These are phyloP conservation scores for Brotula barbata DNA, from an alignment of 2,797 vertebrate species.

Conservation along the genomic window DNA sequence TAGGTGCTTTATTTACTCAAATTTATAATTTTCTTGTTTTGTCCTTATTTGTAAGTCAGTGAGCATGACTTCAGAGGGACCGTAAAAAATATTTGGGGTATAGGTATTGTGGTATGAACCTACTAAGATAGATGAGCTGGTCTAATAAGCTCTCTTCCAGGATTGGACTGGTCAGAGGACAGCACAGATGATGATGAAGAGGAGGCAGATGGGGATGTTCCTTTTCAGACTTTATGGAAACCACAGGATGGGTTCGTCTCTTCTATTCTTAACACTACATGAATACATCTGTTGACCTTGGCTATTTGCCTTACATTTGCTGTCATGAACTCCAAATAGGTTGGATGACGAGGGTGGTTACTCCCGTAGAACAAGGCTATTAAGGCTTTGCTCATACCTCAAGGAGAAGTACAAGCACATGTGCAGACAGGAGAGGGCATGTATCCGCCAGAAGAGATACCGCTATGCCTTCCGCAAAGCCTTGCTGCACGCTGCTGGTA, in stretches of 20 bases:
- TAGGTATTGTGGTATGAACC: constrained; percentile 4
- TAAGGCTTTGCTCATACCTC: constrained; percentile 96
- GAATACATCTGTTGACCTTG: neutral
- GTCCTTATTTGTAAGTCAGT: neutral
- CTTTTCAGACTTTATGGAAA: constrained; percentile 87
- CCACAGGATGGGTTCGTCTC: constrained; percentile 80
- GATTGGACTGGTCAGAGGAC: constrained; percentile 99
- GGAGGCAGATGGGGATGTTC: constrained; percentile 83
- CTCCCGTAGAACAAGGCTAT: constrained; percentile 89
- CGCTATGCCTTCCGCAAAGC: constrained; percentile 92
- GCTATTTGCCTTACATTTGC: neutral
- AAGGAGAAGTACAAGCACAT: constrained; percentile 99
- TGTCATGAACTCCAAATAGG: constrained; percentile 66
- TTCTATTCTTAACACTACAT: neutral
- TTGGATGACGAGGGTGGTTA: constrained; percentile 80
- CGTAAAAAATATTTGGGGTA: neutral
- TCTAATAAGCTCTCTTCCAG: constrained; percentile 75
- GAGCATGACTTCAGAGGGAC: neutral
- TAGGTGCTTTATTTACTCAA: constrained; percentile 82
- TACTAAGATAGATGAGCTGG: constrained; percentile 12
- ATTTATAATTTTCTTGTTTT: constrained; percentile 7
- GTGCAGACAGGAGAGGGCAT: constrained; percentile 94
- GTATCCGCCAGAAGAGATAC: constrained; percentile 92
- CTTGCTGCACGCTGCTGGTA: constrained; percentile 92
- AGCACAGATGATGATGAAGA: constrained; percentile 90